Evolutionary conservation across 2,888 invertebrate species (phyloP).

Genomic region (Drosophila anomalipes): DNA sequence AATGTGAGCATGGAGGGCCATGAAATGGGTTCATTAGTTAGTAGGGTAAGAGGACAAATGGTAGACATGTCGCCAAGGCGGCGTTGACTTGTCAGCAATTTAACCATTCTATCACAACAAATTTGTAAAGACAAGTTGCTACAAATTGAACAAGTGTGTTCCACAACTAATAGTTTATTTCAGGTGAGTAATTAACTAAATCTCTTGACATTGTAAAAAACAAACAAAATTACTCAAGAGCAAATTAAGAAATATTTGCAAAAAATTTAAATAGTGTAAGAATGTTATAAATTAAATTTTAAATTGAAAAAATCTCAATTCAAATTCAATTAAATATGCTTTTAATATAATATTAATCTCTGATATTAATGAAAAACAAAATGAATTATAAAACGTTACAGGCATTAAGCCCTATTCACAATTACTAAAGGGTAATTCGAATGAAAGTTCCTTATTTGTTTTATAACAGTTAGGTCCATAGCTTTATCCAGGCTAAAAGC

Average conservation of each 20-base stretch:
- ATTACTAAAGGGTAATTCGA: not conserved
- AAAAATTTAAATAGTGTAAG: too few relatives aligned
- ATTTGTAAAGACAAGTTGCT: not conserved
- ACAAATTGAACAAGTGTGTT: not conserved
- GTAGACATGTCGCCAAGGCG: constrained; percentile 1
- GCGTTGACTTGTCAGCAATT: constrained; percentile 6
- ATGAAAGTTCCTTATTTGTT: not conserved
- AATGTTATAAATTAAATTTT: not conserved
- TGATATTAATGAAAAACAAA: not conserved
- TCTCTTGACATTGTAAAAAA: not conserved
- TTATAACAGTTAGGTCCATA: not conserved
- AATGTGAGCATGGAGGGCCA: constrained; percentile 44
- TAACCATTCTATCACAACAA: constrained; percentile 3
- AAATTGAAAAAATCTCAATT: not conserved
- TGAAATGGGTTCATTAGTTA: constrained; percentile 55
- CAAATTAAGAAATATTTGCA: not conserved
- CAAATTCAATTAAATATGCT: not conserved
- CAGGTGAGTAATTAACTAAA: not conserved
- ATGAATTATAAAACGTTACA: not conserved
- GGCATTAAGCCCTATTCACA: not conserved
- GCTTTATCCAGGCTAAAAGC: not conserved
- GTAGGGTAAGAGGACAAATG: constrained; percentile 22
- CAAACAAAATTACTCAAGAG: not conserved
- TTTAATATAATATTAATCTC: not conserved
- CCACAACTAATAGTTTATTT: not conserved